Conservation (phyloP, 1,140 invertebrate genomes). For the Zaprionus lachaisei region DNA sequence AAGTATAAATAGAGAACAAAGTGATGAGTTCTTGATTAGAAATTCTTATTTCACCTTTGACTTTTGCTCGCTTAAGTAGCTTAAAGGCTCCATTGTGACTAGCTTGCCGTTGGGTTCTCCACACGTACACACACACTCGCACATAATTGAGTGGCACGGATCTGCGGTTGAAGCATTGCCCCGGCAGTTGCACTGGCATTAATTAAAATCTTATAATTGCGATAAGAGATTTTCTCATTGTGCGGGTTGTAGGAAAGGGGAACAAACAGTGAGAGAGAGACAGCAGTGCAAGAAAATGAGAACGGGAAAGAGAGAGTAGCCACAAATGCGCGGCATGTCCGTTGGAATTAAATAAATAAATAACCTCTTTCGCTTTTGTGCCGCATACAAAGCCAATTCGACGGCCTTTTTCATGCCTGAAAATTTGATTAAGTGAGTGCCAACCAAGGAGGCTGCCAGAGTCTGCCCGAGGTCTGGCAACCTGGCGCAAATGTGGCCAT, state of each 20-base stretch:
- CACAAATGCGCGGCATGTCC: conserved; percentile 42
- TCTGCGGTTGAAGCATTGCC: conserved; percentile 20
- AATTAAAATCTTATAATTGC: conserved; percentile 65
- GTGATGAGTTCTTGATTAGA: too few species aligned
- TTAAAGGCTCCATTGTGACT: conserved; percentile 4
- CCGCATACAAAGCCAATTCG: conserved; percentile 48
- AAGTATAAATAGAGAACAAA: too few species aligned
- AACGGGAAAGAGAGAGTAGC: conserved; percentile 40
- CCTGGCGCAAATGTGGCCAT: conserved; percentile 55
- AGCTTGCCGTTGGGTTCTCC: neutral
- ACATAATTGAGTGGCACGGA: conserved; percentile 24
- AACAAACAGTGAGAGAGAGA: neutral
- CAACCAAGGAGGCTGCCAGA: conserved; percentile 26
- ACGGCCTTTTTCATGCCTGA: conserved; percentile 60
- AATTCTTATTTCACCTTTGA: neutral
- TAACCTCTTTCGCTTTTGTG: conserved; percentile 37
- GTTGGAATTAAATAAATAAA: conserved; percentile 51
- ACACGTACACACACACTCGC: neutral
- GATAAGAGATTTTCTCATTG: conserved; percentile 51
- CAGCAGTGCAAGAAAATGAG: neutral
- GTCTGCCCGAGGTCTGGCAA: neutral
- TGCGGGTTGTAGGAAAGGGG: conserved; percentile 29
- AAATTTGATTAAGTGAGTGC: conserved; percentile 80
- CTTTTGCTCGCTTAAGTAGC: neutral
- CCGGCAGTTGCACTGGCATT: conserved; percentile 29